Base-by-base conservation (phyloP, 64 coral and sea anemone genomes). In the Cladopsammia gracilis region DNA sequence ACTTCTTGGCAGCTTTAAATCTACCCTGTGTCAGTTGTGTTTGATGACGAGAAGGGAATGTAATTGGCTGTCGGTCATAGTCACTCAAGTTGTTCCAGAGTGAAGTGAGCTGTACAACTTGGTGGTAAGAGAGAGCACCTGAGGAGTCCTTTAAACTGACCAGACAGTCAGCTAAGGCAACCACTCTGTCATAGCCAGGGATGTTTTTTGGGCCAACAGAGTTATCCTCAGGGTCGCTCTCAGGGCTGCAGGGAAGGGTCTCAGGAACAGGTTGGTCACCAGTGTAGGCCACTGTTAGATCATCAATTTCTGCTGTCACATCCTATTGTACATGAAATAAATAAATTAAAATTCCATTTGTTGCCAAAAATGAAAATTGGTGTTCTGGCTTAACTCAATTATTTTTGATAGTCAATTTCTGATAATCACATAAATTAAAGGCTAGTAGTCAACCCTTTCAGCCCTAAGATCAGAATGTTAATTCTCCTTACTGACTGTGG, bases 1-100 rank as follows among this genome's bases (percentile, higher is more conserved):
- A 62, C 60, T 70, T 69, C 48, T 68, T 88, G 12, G 70, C 22
- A 14, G 46, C 34, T 56, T 80, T 90, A 20, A 78, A 65, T 25
- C 34, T 64, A 5, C 75, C 62, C 58, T 79, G 46, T 8, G 18
- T 22, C 23, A 75, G 43, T 67, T 62, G 43, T 66, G 86, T 1
- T 43, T 80, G 77, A 23, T 64, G 64, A 7, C 14, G 4, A 12
- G 46, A 20, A 68, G 1, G 46, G 71, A 86, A 86, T 4, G 64
- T 15, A 48, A 52, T 49, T 0, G 83, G 62, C 26, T 66, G 47
- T 86, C 20, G 1, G 22, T 84, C 83, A 7, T 70, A 45, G 6
- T 64, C 46, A 0, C 14, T 24, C n/a, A 88, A n/a, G 10, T 79
- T 61, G 10, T 60, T 48, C 81, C 80, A 86, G 26, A 88, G 74